Conservation (phyloP, 1,140 invertebrate genomes). For the Teleogryllus occipitalis region DNA sequence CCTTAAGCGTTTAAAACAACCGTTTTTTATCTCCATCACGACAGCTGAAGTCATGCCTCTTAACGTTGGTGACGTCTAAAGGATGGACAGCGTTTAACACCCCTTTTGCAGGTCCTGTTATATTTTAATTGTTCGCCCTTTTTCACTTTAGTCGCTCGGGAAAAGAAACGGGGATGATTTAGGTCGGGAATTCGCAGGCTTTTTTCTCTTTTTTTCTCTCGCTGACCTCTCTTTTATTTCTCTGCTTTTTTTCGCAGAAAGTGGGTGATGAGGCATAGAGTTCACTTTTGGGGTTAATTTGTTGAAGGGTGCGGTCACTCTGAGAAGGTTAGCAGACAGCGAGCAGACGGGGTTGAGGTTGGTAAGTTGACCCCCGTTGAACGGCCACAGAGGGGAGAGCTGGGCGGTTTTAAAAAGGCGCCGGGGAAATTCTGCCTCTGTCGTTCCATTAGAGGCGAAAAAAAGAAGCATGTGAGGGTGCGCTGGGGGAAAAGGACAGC, state of each 20-base stretch:
- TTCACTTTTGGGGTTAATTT: constrained; percentile 2
- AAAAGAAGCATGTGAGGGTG: not conserved
- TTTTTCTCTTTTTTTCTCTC: not conserved
- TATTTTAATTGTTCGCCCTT: not conserved
- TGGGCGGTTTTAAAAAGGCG: not conserved
- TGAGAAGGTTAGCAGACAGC: not conserved
- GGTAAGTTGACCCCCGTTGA: not conserved
- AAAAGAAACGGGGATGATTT: not conserved
- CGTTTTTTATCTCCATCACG: not conserved
- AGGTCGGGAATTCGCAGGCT: not conserved
- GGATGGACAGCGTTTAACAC: not conserved
- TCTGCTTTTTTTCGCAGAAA: not conserved
- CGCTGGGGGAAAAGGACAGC: not conserved
- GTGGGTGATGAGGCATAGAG: not conserved
- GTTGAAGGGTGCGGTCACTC: not conserved
- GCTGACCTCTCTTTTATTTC: not conserved
- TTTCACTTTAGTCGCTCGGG: not conserved
- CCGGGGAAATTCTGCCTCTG: not conserved
- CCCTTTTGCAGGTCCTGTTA: not conserved
- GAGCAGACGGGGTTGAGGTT: not conserved
- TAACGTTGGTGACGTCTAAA: not conserved
- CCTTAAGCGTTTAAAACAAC: not conserved
- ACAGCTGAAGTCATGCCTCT: not conserved
- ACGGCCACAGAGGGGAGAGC: not conserved
- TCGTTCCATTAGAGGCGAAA: not conserved